Percentiles rank a stretch among this genome's conserved stretches.
These are phyloP conservation scores for Leucozona laternaria DNA, from an alignment of 2,888 invertebrate species.

Conservation along the genomic window DNA sequence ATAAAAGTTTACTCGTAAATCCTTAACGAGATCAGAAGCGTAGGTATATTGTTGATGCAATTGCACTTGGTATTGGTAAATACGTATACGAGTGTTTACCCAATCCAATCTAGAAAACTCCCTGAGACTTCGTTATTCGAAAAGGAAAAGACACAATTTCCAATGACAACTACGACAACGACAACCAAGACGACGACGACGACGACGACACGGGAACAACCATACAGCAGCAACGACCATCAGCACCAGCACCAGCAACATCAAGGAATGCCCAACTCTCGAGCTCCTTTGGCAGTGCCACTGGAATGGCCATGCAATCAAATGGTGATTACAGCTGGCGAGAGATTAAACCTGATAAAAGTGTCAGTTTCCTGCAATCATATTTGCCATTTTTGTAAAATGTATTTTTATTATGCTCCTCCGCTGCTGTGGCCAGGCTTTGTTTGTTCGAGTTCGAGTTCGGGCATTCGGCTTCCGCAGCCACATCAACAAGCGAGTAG, in stretches of 20 bases:
- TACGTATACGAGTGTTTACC: neutral
- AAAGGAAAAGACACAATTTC: slow-evolving; percentile 61
- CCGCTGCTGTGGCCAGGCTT: slow-evolving; percentile 2
- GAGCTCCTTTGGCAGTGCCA: slow-evolving; percentile 62
- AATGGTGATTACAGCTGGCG: slow-evolving; percentile 75
- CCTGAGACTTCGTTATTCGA: slow-evolving; percentile 39
- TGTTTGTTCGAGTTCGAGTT: neutral
- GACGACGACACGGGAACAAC: slow-evolving; percentile 14
- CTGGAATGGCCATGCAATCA: slow-evolving; percentile 74
- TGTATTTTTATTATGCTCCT: slow-evolving; percentile 71
- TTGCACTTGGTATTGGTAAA: slow-evolving; percentile 5
- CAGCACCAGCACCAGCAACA: slow-evolving; percentile 12
- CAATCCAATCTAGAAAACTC: slow-evolving; percentile 23
- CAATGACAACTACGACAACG: slow-evolving; percentile 48
- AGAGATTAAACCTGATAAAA: slow-evolving; percentile 73
- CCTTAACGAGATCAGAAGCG: slow-evolving; percentile 76
- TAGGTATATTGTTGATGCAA: slow-evolving; percentile 79
- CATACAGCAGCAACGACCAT: slow-evolving; percentile 19
- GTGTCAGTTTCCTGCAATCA: slow-evolving; percentile 76
- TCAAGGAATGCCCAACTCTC: slow-evolving; percentile 64
- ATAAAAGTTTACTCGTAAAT: slow-evolving; percentile 84
- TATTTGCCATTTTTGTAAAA: slow-evolving; percentile 76
- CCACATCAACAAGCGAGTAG: slow-evolving; percentile 9
- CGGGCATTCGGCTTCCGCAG: neutral
- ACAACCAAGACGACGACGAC: slow-evolving; percentile 38